Base-by-base conservation (phyloP, 2,888 invertebrate species). In the Sussaba pulchella region DNA sequence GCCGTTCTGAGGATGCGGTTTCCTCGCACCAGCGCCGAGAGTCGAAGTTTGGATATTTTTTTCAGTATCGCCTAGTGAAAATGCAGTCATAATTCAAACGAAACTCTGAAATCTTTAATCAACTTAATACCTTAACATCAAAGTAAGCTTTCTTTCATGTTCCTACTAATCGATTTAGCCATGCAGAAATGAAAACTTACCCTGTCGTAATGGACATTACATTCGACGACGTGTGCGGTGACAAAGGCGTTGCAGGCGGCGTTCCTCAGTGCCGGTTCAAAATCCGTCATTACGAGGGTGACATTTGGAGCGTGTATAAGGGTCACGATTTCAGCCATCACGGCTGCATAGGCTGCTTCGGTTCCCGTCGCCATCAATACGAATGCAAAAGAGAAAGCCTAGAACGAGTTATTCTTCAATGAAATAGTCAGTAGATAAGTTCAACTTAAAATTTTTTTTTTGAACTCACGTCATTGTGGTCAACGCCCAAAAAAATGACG, bases 321-420 rank as follows among this genome's bases (percentile, higher is more conserved):
- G 14, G 19, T 57, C 3, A 36, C 54, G 8, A 74, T n/a, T 1
- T 12, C 14, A 12, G 17, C 17, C 1, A 74, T 21, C 14, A 66
- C 66, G 21, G 66, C 57, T n/a, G 74, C 57, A 43, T 74, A 74
- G 6, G 57, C 57, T 2, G 8, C 2, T 66, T 74, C 57, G 0
- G 47, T 54, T 57, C 45, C 57, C 14, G 12, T 74, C 0, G 66
- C 54, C 74, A 74, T 74, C 10, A 66, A 19, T 21, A 66, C 19
- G 21, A 64, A 64, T 8, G 47, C 66, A 45, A 66, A 57, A n/a
- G 74, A 57, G 64, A 66, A 36, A 19, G 74, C 74, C 74, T 66
- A 64, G 41, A 64, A 61, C 12, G 6, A 61, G 36, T 36, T 36
- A n/a, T n/a, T n/a, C n/a, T 39, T 50, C 5, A 39, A 10, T 10